Conservation (phyloP, 2,888 invertebrate genomes). For the Argyresthia albistria region DNA sequence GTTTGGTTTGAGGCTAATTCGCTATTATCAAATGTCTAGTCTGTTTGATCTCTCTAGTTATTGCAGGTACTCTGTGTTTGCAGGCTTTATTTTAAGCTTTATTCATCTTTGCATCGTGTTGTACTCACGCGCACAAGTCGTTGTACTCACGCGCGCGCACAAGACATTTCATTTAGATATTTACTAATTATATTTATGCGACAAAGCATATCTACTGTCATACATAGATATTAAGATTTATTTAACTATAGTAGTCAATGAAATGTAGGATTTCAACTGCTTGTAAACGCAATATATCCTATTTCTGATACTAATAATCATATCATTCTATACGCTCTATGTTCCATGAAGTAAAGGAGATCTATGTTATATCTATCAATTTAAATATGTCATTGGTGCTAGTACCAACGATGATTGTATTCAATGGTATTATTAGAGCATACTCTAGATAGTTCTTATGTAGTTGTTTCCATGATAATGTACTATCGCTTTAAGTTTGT, state of each 20-base stretch:
- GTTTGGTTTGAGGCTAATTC: slow-evolving; percentile 29
- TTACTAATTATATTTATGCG: not conserved
- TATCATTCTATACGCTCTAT: not conserved
- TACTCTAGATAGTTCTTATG: slow-evolving; percentile 19
- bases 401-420: slow-evolving; percentile 1
- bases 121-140: slow-evolving; percentile 40
- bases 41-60: slow-evolving; percentile 31
- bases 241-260: not conserved
- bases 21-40: slow-evolving; percentile 30
- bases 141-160: not conserved
- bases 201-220: not conserved
- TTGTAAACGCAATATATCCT: not conserved
- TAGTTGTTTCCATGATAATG: slow-evolving; percentile 14
- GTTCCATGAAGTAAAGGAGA: not conserved
- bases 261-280: not conserved
- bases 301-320: not conserved
- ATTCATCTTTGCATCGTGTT: slow-evolving; percentile 7
- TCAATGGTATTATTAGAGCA: not conserved
- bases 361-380: not conserved
- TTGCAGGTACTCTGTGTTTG: slow-evolving; percentile 20
- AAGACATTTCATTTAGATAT: not conserved
- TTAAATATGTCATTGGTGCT: not conserved
- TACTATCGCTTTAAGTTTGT: slow-evolving; percentile 22
- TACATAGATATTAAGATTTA: not conserved
- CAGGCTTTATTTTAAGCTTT: not conserved